These are phyloP conservation scores for Leucophora obtusa DNA, from an alignment of 2,888 invertebrate species.

Conservation along the genomic window DNA sequence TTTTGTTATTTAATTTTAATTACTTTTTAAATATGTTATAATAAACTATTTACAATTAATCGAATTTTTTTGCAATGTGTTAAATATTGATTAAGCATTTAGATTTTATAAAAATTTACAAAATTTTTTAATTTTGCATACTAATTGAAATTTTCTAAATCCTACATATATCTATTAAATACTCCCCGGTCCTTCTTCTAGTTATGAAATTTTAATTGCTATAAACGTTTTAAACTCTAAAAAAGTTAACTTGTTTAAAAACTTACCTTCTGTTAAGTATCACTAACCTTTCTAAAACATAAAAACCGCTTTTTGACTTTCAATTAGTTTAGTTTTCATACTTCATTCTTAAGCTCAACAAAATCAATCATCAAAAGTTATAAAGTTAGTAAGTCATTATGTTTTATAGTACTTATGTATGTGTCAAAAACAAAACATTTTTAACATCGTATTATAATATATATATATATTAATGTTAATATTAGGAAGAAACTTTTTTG, in stretches of 20 bases:
- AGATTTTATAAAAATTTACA: background rate
- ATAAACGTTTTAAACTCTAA: background rate
- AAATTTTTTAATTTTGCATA: background rate
- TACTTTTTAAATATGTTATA: slow-evolving; percentile 2
- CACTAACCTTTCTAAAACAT: too few relatives aligned
- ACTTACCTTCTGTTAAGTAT: background rate
- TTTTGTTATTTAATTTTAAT: background rate
- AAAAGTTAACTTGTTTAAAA: background rate
- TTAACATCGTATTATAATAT: background rate
- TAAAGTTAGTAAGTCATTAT: background rate
- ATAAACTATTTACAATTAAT: slow-evolving; percentile 29
- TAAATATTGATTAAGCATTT: slow-evolving; percentile 2
- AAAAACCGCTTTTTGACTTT: background rate
- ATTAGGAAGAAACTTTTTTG: too few relatives aligned
- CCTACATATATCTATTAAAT: slow-evolving; percentile 48
- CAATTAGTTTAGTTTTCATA: background rate
- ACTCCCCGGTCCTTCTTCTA: slow-evolving; percentile 62
- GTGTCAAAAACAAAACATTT: background rate
- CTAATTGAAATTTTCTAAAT: slow-evolving; percentile 30
- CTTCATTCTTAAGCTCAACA: background rate
- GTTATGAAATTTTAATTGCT: background rate
- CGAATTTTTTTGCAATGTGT: background rate
- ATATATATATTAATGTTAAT: too few relatives aligned
- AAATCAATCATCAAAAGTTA: slow-evolving; percentile 5
- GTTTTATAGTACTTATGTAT: background rate